phyloP scores from a whole-genome alignment of 1,140 invertebrate species.

The Gonatopus flavifemur region DNA sequence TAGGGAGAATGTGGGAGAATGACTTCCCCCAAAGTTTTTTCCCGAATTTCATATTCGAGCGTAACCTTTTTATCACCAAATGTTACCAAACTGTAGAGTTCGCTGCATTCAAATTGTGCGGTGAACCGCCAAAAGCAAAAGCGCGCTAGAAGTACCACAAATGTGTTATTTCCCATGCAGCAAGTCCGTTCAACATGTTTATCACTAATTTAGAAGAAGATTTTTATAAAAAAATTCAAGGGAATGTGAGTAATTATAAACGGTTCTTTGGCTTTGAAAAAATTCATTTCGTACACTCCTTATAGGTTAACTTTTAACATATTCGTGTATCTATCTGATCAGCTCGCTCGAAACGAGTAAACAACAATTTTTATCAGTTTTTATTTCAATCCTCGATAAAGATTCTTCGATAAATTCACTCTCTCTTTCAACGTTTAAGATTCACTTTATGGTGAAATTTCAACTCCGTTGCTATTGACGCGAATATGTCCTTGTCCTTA shows the following conservation, averaged over 20 bases:
- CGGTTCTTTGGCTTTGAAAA: conserved; percentile 3
- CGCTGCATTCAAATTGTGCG: conserved; percentile 16
- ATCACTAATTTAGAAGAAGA: conserved; percentile 74
- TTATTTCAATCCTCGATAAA: conserved; percentile 1
- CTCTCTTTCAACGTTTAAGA: background rate
- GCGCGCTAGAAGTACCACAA: background rate
- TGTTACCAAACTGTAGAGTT: background rate
- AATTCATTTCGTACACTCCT: background rate
- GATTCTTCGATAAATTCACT: background rate
- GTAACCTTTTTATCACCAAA: too few species aligned
- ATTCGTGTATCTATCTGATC: background rate
- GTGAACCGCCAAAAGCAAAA: conserved; percentile 8
- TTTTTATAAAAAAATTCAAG: conserved; percentile 78
- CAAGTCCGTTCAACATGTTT: conserved; percentile 64
- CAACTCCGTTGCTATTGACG: background rate
- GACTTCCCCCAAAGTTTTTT: too few species aligned
- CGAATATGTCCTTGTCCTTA: background rate
- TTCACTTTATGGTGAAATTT: background rate
- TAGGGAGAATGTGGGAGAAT: too few species aligned
- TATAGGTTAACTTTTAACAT: conserved; percentile 10
- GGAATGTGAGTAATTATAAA: conserved; percentile 64
- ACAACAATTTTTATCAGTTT: background rate
- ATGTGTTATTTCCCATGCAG: conserved; percentile 23
- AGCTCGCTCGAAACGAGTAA: too few species aligned
- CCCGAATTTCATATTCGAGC: too few species aligned